phyloP scores from a whole-genome alignment of 2,113 vertebrate species.

The Hippocampus zosterae region DNA sequence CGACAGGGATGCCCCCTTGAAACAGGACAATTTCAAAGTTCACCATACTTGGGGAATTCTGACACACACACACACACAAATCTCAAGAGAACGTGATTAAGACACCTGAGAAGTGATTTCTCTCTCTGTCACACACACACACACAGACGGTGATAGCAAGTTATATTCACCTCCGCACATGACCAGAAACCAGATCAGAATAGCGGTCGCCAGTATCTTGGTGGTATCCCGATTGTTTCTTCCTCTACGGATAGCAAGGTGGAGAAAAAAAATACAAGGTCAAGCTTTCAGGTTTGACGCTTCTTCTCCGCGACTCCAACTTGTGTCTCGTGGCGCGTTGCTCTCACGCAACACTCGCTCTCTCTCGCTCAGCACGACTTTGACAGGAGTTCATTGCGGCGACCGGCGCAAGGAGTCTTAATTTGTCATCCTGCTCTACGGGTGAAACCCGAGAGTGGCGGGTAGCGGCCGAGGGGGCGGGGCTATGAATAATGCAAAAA shows the following conservation, averaged over 20 bases:
- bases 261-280: neutral
- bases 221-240: constrained; percentile 20
- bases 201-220: constrained; percentile 12
- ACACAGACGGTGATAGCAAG: constrained; percentile 14
- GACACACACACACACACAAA: neutral
- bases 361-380: constrained; percentile 8
- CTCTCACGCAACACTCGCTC: constrained; percentile 45
- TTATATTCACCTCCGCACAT: constrained; percentile 43
- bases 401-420: constrained; percentile 62
- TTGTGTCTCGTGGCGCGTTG: constrained; percentile 41
- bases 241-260: constrained; percentile 8
- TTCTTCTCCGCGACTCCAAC: constrained; percentile 43
- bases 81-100: no score
- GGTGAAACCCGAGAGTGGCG: constrained; percentile 59
- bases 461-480: constrained; percentile 56
- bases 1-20: no score
- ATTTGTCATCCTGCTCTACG: constrained; percentile 68
- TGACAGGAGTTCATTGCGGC: constrained; percentile 46
- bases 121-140: constrained; percentile 11
- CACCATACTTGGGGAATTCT: no score
- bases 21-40: no score
- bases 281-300: constrained; percentile 29
- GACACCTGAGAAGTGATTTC: neutral
- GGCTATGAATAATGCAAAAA: constrained; percentile 71
- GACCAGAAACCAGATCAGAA: constrained; percentile 20